These are phyloP conservation scores for Mustela nigripes DNA, from an alignment of 2,113 vertebrate species.

Conservation along the genomic window DNA sequence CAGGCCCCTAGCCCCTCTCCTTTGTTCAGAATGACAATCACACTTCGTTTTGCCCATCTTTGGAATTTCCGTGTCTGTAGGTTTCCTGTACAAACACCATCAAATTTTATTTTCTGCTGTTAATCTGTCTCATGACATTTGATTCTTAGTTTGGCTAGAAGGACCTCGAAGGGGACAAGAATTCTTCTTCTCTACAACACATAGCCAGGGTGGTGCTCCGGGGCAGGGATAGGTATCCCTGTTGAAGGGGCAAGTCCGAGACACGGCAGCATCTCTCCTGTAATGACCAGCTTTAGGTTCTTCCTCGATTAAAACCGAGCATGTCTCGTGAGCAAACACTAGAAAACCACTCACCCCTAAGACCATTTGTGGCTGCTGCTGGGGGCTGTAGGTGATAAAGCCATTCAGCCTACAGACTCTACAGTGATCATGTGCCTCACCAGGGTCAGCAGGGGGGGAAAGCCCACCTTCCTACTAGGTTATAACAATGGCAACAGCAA, in stretches of 20 bases:
- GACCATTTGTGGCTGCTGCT: background rate
- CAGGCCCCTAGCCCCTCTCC: background rate
- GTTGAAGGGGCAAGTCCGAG: background rate
- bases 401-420: background rate
- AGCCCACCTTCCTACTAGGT: background rate
- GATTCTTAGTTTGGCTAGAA: background rate
- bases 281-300: background rate
- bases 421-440: background rate
- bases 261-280: rapidly evolving
- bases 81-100: background rate
- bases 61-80: background rate
- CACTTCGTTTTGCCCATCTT: background rate
- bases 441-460: background rate
- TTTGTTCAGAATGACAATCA: background rate
- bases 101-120: background rate
- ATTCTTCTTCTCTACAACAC: background rate
- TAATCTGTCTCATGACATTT: background rate
- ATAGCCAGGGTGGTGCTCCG: rapidly evolving
- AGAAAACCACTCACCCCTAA: background rate
- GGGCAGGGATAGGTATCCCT: background rate
- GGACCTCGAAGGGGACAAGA: background rate
- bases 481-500: background rate
- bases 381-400: background rate
- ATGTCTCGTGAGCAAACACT: background rate
- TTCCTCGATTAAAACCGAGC: background rate